Evolutionary conservation across 2,888 invertebrate genomes (phyloP).

Genomic region (Cryptocephalus moraei): DNA sequence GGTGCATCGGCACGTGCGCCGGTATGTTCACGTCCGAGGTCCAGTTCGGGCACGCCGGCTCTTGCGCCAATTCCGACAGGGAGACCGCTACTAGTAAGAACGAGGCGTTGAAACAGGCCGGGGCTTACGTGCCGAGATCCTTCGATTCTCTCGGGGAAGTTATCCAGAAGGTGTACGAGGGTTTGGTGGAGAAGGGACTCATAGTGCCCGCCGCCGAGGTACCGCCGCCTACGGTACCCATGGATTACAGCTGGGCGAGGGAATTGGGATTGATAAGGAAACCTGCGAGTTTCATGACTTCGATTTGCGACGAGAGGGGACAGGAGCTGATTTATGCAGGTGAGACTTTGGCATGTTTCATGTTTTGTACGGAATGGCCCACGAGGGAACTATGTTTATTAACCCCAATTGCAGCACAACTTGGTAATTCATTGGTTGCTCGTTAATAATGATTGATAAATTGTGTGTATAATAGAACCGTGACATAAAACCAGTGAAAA

Average conservation of each 20-base stretch:
- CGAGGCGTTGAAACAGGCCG: slow-evolving; percentile 65
- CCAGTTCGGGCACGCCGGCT: slow-evolving; percentile 99
- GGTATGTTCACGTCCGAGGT: slow-evolving; percentile 78
- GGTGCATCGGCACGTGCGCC: slow-evolving; percentile 84
- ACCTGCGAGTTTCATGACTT: slow-evolving; percentile 98
- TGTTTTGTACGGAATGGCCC: too few relatives aligned
- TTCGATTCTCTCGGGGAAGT: slow-evolving; percentile 83
- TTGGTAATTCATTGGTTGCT: too few relatives aligned
- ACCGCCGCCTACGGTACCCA: slow-evolving; percentile 98
- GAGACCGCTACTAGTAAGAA: slow-evolving; percentile 96
- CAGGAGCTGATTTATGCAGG: slow-evolving; percentile 96
- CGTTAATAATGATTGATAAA: too few relatives aligned
- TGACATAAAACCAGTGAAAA: too few relatives aligned
- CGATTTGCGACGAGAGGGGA: slow-evolving; percentile 97
- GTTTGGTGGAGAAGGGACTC: slow-evolving; percentile 69
- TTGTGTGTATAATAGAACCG: too few relatives aligned
- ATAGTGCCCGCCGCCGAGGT: slow-evolving; percentile 84
- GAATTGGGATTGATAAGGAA: slow-evolving; percentile 96
- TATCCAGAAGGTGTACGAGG: slow-evolving; percentile 62
- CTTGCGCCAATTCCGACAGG: slow-evolving; percentile 77
- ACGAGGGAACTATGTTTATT: too few relatives aligned
- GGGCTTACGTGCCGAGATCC: slow-evolving; percentile 83
- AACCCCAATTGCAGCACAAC: too few relatives aligned
- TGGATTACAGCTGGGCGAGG: slow-evolving; percentile 98
- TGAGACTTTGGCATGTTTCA: slow-evolving; percentile 39